Percentiles rank a stretch among this genome's conserved stretches.
These are phyloP conservation scores for Bos javanicus DNA, from an alignment of 2,113 vertebrate genomes.

Conservation along the genomic window DNA sequence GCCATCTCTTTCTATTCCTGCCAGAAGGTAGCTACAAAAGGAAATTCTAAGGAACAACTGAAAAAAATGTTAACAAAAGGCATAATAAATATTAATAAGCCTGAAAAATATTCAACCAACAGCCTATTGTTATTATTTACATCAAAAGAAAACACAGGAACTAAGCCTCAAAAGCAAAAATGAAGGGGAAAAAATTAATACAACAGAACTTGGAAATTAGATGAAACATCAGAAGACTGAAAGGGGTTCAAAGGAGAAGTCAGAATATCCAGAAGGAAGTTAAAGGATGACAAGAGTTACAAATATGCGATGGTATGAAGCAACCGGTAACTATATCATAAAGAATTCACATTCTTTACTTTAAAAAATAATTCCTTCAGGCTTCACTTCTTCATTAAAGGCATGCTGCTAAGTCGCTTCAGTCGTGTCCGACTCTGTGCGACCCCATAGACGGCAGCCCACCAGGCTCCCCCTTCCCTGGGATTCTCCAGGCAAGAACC, in stretches of 20 bases:
- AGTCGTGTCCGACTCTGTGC: too few species aligned
- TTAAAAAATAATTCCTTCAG: neutral
- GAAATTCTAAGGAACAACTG: constrained; percentile 59
- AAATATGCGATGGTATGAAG: neutral
- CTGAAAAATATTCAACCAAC: constrained; percentile 61
- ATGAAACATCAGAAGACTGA: constrained; percentile 50
- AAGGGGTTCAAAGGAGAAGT: constrained; percentile 16
- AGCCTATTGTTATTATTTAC: constrained; percentile 57
- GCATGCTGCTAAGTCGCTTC: neutral
- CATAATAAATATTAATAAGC: constrained; percentile 64
- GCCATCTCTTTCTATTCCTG: constrained; percentile 1
- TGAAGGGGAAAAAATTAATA: neutral
- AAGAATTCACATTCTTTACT: constrained; percentile 12
- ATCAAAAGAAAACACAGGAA: constrained; percentile 58
- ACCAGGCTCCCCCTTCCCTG: too few species aligned
- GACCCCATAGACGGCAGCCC: too few species aligned
- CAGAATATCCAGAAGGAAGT: constrained; percentile 1
- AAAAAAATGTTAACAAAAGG: constrained; percentile 55
- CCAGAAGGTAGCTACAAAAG: constrained; percentile 61
- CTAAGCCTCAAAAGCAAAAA: constrained; percentile 31
- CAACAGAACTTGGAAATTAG: constrained; percentile 56
- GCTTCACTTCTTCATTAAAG: constrained; percentile 50
- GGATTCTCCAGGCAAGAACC: too few species aligned
- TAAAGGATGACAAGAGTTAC: neutral
- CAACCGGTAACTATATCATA: neutral